Percentiles rank a stretch among this genome's conserved stretches.
Conservation (phyloP, 2,797 vertebrate species). For the Macropodus opercularis region DNA sequence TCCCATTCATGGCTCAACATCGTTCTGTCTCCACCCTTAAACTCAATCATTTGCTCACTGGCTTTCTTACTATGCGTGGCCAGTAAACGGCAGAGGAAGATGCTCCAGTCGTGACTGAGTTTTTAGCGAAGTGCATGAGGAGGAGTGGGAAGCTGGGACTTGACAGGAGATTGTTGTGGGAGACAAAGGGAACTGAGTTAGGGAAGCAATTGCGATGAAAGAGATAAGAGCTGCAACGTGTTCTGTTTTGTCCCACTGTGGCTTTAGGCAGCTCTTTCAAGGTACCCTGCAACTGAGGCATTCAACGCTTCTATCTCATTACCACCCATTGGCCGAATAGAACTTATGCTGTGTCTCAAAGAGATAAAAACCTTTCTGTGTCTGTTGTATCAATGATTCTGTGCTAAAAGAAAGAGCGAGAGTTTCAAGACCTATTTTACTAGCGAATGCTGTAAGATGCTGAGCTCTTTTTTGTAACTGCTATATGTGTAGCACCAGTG, state of each 20-base stretch:
- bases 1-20: slow-evolving; percentile 35
- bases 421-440: slow-evolving; percentile 10
- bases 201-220: slow-evolving; percentile 40
- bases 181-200: slow-evolving; percentile 28
- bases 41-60: slow-evolving; percentile 32
- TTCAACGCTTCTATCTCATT: slow-evolving; percentile 37
- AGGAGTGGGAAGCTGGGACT: slow-evolving; percentile 20
- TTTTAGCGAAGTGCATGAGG: slow-evolving; percentile 38
- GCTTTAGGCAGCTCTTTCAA: slow-evolving; percentile 25
- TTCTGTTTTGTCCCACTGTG: slow-evolving; percentile 34
- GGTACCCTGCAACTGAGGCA: slow-evolving; percentile 27
- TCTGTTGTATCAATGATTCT: slow-evolving; percentile 21
- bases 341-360: slow-evolving; percentile 35
- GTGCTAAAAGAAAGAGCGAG: background rate
- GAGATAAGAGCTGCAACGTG: slow-evolving; percentile 35
- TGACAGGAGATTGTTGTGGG: slow-evolving; percentile 29
- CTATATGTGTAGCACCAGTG: no score
- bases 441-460: no score
- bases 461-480: no score
- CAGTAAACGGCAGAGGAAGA: slow-evolving; percentile 13
- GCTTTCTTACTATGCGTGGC: slow-evolving; percentile 37
- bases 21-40: slow-evolving; percentile 16
- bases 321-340: slow-evolving; percentile 25
- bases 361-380: slow-evolving; percentile 45
- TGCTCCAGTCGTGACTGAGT: slow-evolving; percentile 23